phyloP scores from a whole-genome alignment of 2,113 vertebrate species.

The Scopus umbretta region DNA sequence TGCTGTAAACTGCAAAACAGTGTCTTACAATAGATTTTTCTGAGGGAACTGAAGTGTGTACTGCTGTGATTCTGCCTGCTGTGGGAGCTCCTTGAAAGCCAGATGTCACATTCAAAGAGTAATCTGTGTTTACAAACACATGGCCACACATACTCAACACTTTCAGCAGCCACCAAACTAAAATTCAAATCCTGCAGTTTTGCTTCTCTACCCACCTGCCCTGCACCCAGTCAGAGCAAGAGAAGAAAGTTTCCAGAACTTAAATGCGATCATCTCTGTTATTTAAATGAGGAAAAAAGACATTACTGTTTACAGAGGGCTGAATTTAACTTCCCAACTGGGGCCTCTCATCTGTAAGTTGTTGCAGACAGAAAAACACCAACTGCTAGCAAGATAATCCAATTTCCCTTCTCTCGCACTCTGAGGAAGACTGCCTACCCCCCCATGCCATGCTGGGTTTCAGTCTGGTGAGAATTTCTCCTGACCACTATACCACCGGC shows the following conservation, averaged over 20 bases:
- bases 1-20: not conserved
- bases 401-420: slow-evolving; percentile 64
- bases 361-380: slow-evolving; percentile 61
- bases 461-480: slow-evolving; percentile 55
- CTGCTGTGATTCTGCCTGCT: slow-evolving; percentile 38
- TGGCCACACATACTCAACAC: not conserved
- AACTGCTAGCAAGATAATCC: slow-evolving; percentile 73
- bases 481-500: not conserved
- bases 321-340: slow-evolving; percentile 19
- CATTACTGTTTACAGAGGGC: not conserved
- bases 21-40: not conserved
- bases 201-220: not conserved
- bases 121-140: slow-evolving; percentile 43
- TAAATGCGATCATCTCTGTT: not conserved
- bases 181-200: not conserved
- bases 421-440: slow-evolving; percentile 29
- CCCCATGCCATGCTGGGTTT: slow-evolving; percentile 53
- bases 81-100: slow-evolving; percentile 38
- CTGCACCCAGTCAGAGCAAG: not conserved
- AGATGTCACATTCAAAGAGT: slow-evolving; percentile 31
- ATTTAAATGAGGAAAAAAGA: not conserved
- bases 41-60: slow-evolving; percentile 30
- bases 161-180: not conserved
- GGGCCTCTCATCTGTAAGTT: slow-evolving; percentile 47
- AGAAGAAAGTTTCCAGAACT: not conserved